A percentile compares a stretch with the other conserved stretches of the same genome.
phyloP scores from a whole-genome alignment of 1,140 invertebrate species.

The Scaptomyza pallida region DNA sequence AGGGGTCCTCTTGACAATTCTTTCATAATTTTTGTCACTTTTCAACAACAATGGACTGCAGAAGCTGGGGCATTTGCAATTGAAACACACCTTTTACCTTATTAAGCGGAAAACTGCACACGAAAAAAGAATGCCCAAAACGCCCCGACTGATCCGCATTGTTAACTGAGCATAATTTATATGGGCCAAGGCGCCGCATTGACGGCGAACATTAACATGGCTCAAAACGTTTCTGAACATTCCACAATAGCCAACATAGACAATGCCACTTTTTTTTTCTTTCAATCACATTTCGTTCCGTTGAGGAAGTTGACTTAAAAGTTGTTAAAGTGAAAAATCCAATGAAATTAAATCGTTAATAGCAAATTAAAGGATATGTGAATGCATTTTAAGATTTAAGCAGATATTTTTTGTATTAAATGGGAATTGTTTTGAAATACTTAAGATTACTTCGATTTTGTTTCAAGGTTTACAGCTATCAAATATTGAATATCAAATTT shows the following conservation, averaged over 20 bases:
- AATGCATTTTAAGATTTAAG: no score
- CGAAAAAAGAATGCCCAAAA: conserved; percentile 34
- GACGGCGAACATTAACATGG: conserved; percentile 32
- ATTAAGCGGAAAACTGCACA: conserved; percentile 69
- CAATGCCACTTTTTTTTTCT: background rate
- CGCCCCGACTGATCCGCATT: conserved; percentile 45
- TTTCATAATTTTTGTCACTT: conserved; percentile 78
- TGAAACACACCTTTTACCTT: conserved; percentile 72
- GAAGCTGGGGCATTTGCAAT: conserved; percentile 48
- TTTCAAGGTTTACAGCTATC: no score
- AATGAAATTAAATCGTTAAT: background rate
- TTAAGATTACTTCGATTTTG: no score
- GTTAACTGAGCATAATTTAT: conserved; percentile 74
- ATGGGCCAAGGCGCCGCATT: conserved; percentile 63
- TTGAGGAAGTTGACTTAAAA: background rate
- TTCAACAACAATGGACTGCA: conserved; percentile 4
- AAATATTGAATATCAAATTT: no score
- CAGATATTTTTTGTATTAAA: no score
- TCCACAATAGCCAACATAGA: background rate
- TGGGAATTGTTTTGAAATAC: no score
- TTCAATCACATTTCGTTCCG: background rate
- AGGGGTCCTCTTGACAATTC: conserved; percentile 43
- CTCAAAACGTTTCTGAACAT: background rate
- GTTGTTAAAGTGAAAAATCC: background rate
- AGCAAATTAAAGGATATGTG: no score